These are phyloP conservation scores for Yoshiicerus persimilis DNA, from an alignment of 1,140 invertebrate genomes.

Conservation along the genomic window DNA sequence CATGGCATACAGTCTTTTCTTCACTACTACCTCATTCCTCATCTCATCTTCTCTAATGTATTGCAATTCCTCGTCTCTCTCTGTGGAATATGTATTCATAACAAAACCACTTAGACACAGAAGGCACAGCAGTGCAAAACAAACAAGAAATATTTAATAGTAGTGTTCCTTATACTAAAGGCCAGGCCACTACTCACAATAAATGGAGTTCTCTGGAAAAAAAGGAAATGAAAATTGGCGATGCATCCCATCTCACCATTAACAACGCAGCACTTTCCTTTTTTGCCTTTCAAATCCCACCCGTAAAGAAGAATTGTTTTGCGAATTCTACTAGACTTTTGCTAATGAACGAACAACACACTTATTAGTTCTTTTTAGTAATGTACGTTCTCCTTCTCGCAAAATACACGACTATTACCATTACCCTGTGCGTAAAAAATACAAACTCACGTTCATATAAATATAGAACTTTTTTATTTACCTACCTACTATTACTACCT, in stretches of 20 bases:
- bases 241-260: conserved; percentile 16
- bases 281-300: background rate
- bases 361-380: background rate
- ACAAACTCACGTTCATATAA: no score
- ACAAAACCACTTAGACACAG: background rate
- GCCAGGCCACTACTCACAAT: background rate
- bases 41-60: background rate
- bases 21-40: background rate
- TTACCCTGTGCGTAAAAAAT: background rate
- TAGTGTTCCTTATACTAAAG: background rate
- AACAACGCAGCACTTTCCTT: conserved; percentile 3
- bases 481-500: no score
- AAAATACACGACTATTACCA: background rate
- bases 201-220: background rate
- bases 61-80: background rate
- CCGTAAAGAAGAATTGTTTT: background rate
- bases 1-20: background rate
- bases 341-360: background rate
- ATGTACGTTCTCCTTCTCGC: background rate
- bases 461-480: no score
- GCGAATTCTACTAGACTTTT: background rate
- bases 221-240: conserved; percentile 13
- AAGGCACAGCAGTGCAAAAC: background rate
- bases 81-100: background rate
- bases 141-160: background rate